phyloP scores from a whole-genome alignment of 1,140 invertebrate genomes.

The Lordiphosa collinella region DNA sequence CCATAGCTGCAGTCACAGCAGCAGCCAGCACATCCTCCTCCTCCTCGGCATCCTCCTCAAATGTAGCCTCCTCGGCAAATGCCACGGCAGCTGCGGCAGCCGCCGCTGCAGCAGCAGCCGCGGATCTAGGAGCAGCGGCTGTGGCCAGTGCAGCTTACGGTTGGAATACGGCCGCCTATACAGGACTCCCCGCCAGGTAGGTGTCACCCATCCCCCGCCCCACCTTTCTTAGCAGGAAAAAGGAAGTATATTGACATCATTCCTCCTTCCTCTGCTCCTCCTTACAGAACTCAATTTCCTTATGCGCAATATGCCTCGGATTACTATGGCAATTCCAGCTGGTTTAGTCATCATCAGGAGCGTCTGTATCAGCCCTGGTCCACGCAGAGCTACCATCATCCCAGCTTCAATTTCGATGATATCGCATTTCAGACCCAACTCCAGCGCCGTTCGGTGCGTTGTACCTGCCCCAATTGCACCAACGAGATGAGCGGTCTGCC shows the following conservation, averaged over 20 bases:
- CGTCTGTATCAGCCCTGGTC: slow-evolving; percentile 74
- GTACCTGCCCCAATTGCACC: slow-evolving; percentile 87
- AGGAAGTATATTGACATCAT: background rate
- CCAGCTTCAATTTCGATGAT: slow-evolving; percentile 72
- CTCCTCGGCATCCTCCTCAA: slow-evolving; percentile 15
- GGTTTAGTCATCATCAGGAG: slow-evolving; percentile 76
- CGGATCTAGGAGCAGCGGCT: slow-evolving; percentile 69
- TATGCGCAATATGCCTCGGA: slow-evolving; percentile 76
- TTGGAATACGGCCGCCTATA: slow-evolving; percentile 65
- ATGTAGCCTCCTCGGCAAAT: slow-evolving; percentile 14
- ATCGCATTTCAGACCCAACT: slow-evolving; percentile 76
- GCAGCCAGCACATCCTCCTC: slow-evolving; percentile 8
- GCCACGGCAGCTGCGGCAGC: slow-evolving; percentile 48
- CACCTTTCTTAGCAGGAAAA: no score
- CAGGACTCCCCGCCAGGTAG: slow-evolving; percentile 67
- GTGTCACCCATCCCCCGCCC: slow-evolving; percentile 24
- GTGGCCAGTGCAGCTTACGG: slow-evolving; percentile 70
- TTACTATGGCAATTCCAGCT: slow-evolving; percentile 73
- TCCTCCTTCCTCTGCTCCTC: background rate
- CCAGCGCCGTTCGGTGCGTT: slow-evolving; percentile 82
- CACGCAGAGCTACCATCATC: slow-evolving; percentile 56
- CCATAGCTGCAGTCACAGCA: slow-evolving; percentile 32
- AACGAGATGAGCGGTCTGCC: slow-evolving; percentile 83
- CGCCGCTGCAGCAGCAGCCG: slow-evolving; percentile 54
- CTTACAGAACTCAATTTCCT: slow-evolving; percentile 69